Evolutionary conservation across 1,140 invertebrate species (phyloP), one percentile per base, ranked within the genome.

Genomic region (Campoletis sonorensis): DNA sequence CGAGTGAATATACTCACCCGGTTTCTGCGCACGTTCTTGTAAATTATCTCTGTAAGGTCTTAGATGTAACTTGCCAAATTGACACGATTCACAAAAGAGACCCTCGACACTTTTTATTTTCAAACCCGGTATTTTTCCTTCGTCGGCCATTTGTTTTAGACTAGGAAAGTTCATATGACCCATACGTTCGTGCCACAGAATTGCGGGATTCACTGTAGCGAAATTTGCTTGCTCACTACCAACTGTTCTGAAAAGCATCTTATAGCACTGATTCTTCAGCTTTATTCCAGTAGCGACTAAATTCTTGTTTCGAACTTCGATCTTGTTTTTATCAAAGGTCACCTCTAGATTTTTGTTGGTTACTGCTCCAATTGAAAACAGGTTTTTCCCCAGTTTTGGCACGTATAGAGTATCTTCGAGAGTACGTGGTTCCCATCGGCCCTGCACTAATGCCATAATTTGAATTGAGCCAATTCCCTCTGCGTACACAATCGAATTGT

Each of bases 121-220:
- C 71, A 73, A 80, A 40, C 79, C 49, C 37, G 79, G 30, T 51
- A 80, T 23, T 10, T 15, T 70, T 76, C 45, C 54, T 81, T 51
- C 40, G 23, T 40, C 26, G 49, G 73, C 72, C 67, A 80, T 33
- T 18, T 51, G 23, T n/a, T 80, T 18, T 33, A 21, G 33, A 67
- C 30, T 33, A 33, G 2, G 7, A 33, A 33, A 33, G 7, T 80
- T 80, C 26, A 75, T 45, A 23, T 75, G 49, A 16, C 79, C 79
- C 13, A 80, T 68, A n/a, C 68, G 26, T 11, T 75, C 64, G 68
- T 83, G 82, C 79, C 82, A 83, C 16, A 80, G 71, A 18, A 73
- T 49, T 4, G 49, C 51, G 15, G 26, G 30, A 10, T 30, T 15
- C 26, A 58, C n/a, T 78, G 16, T 49, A 15, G 23, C 61, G 26